Conservation (phyloP, 2,888 invertebrate species). For the Apodemia duryi region DNA sequence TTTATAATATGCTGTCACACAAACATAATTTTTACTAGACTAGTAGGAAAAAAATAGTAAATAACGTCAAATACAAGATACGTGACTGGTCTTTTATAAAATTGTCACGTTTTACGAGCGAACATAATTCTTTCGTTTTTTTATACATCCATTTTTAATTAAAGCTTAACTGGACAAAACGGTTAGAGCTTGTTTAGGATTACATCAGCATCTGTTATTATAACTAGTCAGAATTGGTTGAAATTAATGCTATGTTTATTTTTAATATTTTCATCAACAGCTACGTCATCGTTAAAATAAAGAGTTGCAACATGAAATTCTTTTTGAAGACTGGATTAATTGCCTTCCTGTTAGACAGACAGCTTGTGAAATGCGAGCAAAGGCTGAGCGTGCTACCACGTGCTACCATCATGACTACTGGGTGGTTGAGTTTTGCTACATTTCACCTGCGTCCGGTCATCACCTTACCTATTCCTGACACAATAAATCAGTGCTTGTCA, state of each 20-base stretch:
- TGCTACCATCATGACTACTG: too few relatives aligned
- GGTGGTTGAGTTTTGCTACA: too few relatives aligned
- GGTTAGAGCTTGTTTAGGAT: conserved; percentile 8
- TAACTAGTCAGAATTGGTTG: not conserved
- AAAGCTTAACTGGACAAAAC: conserved; percentile 6
- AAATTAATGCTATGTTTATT: not conserved
- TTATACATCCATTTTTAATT: conserved; percentile 6
- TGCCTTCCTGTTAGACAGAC: too few relatives aligned
- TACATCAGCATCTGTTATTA: conserved; percentile 10
- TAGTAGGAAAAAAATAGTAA: not conserved
- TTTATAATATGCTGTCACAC: too few relatives aligned
- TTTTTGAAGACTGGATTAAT: too few relatives aligned
- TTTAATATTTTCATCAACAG: conserved; percentile 8
- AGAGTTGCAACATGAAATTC: too few relatives aligned
- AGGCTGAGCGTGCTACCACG: too few relatives aligned
- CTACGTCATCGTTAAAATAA: not conserved
- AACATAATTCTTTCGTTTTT: conserved; percentile 11
- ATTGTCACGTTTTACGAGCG: conserved; percentile 9
- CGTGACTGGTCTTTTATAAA: not conserved
- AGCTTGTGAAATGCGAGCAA: too few relatives aligned
- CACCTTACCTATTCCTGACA: too few relatives aligned
- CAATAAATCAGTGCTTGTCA: too few relatives aligned
- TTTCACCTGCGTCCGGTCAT: too few relatives aligned
- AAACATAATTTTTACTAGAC: not conserved
- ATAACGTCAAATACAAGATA: not conserved